Evolutionary conservation across 2,797 vertebrate genomes (phyloP).

Genomic region (Menidia menidia): DNA sequence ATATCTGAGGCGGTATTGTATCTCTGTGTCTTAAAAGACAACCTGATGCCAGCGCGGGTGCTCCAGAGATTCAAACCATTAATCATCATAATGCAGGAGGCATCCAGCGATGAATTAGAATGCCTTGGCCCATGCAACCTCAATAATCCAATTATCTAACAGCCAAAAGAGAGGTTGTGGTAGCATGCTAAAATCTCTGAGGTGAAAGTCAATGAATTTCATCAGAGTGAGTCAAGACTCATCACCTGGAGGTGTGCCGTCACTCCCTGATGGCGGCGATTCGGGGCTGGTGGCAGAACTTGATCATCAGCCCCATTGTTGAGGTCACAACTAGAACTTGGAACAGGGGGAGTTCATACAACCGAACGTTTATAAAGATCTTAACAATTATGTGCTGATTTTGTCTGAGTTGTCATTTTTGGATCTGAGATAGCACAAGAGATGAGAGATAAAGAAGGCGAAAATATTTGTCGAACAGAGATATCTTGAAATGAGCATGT

Average conservation of each 20-base stretch:
- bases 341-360: background rate
- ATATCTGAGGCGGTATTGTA: conserved; percentile 24
- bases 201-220: conserved; percentile 60
- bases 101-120: conserved; percentile 75
- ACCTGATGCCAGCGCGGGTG: conserved; percentile 41
- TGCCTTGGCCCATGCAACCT: conserved; percentile 63
- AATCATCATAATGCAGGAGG: conserved; percentile 76
- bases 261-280: conserved; percentile 22
- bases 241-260: conserved; percentile 11
- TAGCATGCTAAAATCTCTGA: conserved; percentile 51
- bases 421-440: conserved; percentile 1
- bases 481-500: conserved; percentile 60
- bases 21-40: conserved; percentile 55
- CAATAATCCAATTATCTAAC: conserved; percentile 68
- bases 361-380: conserved; percentile 23
- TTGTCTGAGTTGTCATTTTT: conserved; percentile 6
- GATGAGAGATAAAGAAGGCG: conserved; percentile 63
- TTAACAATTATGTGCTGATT: conserved; percentile 8
- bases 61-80: conserved; percentile 67
- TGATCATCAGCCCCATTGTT: background rate
- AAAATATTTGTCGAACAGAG: conserved; percentile 65
- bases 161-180: conserved; percentile 60
- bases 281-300: conserved; percentile 27
- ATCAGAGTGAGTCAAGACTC: conserved; percentile 27
- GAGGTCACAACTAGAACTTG: conserved; percentile 26